Evolutionary conservation across 2,113 vertebrate species (phyloP), one percentile per base, ranked within the genome.

Genomic region (Chionis minor): DNA sequence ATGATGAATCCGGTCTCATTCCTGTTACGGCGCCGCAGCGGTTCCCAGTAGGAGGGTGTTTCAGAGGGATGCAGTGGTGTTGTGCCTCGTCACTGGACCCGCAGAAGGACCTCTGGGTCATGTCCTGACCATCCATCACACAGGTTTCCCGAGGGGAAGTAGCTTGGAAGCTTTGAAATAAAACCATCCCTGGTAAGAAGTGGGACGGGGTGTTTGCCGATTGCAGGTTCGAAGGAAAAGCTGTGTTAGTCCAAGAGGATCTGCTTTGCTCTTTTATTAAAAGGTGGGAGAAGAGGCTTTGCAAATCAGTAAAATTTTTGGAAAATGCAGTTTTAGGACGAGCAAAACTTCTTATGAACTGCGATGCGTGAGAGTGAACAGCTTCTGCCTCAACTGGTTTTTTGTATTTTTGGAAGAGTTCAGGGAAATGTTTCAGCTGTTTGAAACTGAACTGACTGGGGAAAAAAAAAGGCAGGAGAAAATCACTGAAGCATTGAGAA

Each of bases 1-100:
- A 0, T 44, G 28, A 47, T 47, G 16, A 55, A 55, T 45, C 67
- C 0, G 0, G 4, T 77, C 69, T 81, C 4, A 0, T 56, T 91
- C 19, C 49, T 55, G 4, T n/a, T 42, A 18, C 2, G 18, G 56
- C 94, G 19, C n/a, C 1, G 0, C 65, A 65, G 26, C 0, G 0
- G 7, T 72, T 4, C 15, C 6, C 2, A 1, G 6, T 14, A 52
- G 59, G 24, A 81, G 15, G 20, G 35, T 14, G 42, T 62, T 59
- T 16, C 42, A 44, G 27, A 40, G 38, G 73, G 55, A n/a, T 78
- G 10, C 6, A 8, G 30, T 24, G 33, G 45, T 73, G 8, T 45
- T 77, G 20, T 35, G 15, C 40, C 55, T 40, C 20, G 13, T 20
- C 2, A 0, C 45, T 51, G 22, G 51, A 27, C 27, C 40, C 2